These are phyloP conservation scores for Epinotia demarniana DNA, from an alignment of 2,888 invertebrate species.

Conservation along the genomic window DNA sequence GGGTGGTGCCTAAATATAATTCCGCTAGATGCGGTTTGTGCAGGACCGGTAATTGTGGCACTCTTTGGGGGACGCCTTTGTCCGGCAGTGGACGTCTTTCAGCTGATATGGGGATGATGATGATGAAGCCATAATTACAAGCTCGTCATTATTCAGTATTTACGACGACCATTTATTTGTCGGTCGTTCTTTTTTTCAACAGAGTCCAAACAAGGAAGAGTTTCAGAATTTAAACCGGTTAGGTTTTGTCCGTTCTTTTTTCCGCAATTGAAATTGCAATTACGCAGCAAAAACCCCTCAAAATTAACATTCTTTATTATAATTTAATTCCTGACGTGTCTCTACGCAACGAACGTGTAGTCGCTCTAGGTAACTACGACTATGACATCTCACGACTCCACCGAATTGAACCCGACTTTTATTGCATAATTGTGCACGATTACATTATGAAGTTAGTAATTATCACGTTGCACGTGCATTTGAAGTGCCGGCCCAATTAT, in stretches of 20 bases:
- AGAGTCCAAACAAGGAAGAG: neutral
- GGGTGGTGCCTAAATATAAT: too few species aligned
- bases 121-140: too few species aligned
- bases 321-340: conserved; percentile 18
- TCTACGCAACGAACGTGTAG: neutral
- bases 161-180: neutral
- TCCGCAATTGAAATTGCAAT: conserved; percentile 4
- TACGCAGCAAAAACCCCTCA: neutral
- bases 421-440: conserved; percentile 28
- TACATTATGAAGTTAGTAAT: conserved; percentile 27
- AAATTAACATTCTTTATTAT: neutral
- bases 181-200: neutral
- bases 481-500: conserved; percentile 22
- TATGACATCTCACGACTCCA: conserved; percentile 33
- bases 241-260: neutral
- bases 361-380: neutral
- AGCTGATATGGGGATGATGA: too few species aligned
- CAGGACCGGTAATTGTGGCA: too few species aligned
- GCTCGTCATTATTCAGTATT: neutral
- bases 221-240: neutral
- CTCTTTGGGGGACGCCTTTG: too few species aligned
- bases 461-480: conserved; percentile 34
- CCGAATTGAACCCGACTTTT: conserved; percentile 19
- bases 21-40: too few species aligned
- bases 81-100: too few species aligned